Percentiles rank a stretch among this genome's conserved stretches.
Evolutionary conservation across 2,888 invertebrate genomes (phyloP).

Genomic region (Lasiommata megera): DNA sequence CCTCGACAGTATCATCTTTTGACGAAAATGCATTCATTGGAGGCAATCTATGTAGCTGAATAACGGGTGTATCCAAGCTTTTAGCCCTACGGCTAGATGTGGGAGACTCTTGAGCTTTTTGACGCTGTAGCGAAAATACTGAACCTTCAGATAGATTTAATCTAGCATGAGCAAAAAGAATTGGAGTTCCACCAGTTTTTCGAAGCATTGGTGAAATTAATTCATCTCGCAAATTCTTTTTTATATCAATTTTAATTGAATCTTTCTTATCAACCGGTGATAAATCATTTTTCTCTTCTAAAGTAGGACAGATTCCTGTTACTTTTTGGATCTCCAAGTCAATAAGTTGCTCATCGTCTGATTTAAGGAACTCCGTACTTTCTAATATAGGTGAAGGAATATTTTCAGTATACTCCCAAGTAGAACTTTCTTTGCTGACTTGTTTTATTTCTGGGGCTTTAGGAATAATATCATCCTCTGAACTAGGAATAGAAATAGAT

Average conservation of each 20-base stretch:
- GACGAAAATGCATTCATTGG: conserved; percentile 93
- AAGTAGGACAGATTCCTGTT: conserved; percentile 61
- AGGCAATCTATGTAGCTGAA: conserved; percentile 89
- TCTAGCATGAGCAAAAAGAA: conserved; percentile 89
- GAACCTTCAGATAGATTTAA: conserved; percentile 93
- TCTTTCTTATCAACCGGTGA: conserved; percentile 55
- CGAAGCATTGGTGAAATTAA: conserved; percentile 86
- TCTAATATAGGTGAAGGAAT: conserved; percentile 84
- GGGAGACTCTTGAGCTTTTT: conserved; percentile 88
- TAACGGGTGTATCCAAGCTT: conserved; percentile 91
- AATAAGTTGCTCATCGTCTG: conserved; percentile 79
- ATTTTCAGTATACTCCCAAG: conserved; percentile 84
- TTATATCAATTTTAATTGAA: conserved; percentile 53
- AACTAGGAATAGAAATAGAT: conserved; percentile 88
- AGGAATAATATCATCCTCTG: conserved; percentile 86
- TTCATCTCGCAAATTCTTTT: conserved; percentile 84
- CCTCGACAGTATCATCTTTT: conserved; percentile 93
- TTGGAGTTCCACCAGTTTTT: conserved; percentile 88
- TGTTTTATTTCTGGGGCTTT: conserved; percentile 78
- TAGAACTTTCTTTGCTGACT: conserved; percentile 75
- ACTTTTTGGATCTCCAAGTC: conserved; percentile 81
- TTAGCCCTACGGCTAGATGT: conserved; percentile 89
- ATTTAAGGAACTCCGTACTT: conserved; percentile 81
- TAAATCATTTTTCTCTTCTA: conserved; percentile 56
- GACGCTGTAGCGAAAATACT: conserved; percentile 88